Base-by-base conservation (phyloP, 2,797 vertebrate species). In the Coregonus ussuriensis region DNA sequence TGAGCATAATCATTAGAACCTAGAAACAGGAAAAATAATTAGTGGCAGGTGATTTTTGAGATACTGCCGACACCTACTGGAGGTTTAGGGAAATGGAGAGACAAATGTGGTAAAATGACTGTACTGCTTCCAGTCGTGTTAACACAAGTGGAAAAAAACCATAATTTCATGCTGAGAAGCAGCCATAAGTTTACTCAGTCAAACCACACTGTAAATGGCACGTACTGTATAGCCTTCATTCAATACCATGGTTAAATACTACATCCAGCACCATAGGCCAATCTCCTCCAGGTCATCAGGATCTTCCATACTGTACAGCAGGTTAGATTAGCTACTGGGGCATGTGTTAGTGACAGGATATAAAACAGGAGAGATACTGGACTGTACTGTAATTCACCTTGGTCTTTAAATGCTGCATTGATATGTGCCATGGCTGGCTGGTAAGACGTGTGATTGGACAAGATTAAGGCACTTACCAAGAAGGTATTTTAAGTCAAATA, bases 391-490 rank as follows among this genome's bases (percentile, higher is more conserved):
- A 53, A 4, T 51, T 65, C 94, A 96, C 96, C 94, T 95, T 93
- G 82, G 78, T 88, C 73, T 63, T 92, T 91, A 83, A 95, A 92
- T 76, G 92, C 89, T 79, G 91, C 88, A 47, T 80, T 77, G 77
- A 96, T 85, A 76, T 91, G 88, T 82, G 93, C 89, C 93, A 93
- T 83, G 51, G 92, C 79, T 35, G 87, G 90, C 89, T 83, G 85
- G 79, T 95, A 91, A 81, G 92, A 69, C 6, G 70, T 54, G 66
- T 93, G 90, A 3, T 88, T 81, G 70, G 94, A 93, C 3, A 96
- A 83, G 80, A 96, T 85, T 16, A 95, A 95, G 0, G 93, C 85
- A 82, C 93, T 63, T 94, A 96, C 72, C 72, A 51, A 35, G 54
- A 4, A 79, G 37, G 29, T 4, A 37, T 9, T 51, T 4, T 47